These are phyloP conservation scores for Drosophila limbata DNA, from an alignment of 2,888 invertebrate genomes.

Conservation along the genomic window DNA sequence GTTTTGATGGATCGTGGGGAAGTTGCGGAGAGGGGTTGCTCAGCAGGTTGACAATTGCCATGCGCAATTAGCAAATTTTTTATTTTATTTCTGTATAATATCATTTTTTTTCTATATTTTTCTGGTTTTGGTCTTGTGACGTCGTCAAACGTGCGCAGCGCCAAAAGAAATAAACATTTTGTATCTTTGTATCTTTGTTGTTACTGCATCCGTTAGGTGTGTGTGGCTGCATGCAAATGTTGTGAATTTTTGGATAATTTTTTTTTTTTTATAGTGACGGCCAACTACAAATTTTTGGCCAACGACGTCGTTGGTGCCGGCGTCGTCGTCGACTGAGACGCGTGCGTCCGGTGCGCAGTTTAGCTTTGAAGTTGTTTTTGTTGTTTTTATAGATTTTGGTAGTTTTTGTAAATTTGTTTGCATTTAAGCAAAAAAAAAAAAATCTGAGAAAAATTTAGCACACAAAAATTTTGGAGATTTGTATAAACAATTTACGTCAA, in stretches of 20 bases:
- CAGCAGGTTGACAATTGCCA: constrained; percentile 63
- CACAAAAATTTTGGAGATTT: constrained; percentile 42
- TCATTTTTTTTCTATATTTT: constrained; percentile 17
- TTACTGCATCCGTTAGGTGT: constrained; percentile 76
- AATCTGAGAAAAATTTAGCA: constrained; percentile 18
- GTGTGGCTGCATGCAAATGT: constrained; percentile 74
- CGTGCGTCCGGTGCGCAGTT: constrained; percentile 76
- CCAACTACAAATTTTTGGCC: constrained; percentile 44
- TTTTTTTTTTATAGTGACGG: constrained; percentile 14
- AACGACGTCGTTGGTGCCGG: constrained; percentile 13
- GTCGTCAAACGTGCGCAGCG: constrained; percentile 68
- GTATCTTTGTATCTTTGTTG: constrained; percentile 62
- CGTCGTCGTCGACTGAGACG: constrained; percentile 42
- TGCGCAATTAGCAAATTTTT: constrained; percentile 63
- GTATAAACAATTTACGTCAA: constrained; percentile 60
- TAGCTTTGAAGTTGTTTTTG: constrained; percentile 52
- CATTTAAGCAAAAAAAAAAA: constrained; percentile 33
- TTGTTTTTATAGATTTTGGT: constrained; percentile 11
- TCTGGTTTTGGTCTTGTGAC: constrained; percentile 72
- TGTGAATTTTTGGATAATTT: constrained; percentile 54
- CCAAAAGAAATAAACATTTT: constrained; percentile 52
- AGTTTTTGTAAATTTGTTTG: constrained; percentile 53
- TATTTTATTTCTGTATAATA: constrained; percentile 39
- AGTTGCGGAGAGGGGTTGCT: background rate
- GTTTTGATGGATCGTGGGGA: constrained; percentile 7